These are phyloP conservation scores for Pentamera pediparva DNA, from an alignment of 53 echinoderm and acorn worm species.

Conservation along the genomic window DNA sequence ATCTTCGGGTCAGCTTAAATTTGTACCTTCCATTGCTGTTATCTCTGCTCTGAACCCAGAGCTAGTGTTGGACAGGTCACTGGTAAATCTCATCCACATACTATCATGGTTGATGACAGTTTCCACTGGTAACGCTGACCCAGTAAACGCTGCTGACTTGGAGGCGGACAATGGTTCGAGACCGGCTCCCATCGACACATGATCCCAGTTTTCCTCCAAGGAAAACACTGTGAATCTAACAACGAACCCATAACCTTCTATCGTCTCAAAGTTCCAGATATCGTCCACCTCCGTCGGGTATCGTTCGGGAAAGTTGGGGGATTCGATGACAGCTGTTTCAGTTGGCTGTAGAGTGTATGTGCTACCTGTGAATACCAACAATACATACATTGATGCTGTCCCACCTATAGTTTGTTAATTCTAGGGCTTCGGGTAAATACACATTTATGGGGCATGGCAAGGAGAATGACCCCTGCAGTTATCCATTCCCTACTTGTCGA, in stretches of 20 bases:
- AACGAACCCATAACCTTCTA: background rate
- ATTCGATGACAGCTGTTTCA: background rate
- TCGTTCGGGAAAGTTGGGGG: background rate
- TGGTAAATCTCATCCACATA: constrained; percentile 29
- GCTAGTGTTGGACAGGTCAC: constrained; percentile 21
- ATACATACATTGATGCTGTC: no score
- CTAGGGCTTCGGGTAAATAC: no score
- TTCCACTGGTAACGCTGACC: background rate
- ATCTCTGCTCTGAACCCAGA: constrained; percentile 5
- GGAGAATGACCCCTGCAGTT: no score
- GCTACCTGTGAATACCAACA: background rate
- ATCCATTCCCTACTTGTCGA: no score
- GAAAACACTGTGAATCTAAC: background rate
- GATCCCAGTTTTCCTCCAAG: constrained; percentile 9
- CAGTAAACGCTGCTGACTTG: background rate
- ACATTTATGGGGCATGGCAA: no score
- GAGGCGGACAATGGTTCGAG: background rate
- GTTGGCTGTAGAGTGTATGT: background rate
- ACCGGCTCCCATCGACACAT: background rate
- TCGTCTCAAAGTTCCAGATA: background rate
- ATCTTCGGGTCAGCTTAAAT: no score
- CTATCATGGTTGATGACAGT: background rate
- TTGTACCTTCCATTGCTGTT: background rate
- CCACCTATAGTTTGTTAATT: no score
- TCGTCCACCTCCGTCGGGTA: background rate